Base-by-base conservation (phyloP, 2,888 invertebrate species). In the Thecocarcelia acutangulata region DNA sequence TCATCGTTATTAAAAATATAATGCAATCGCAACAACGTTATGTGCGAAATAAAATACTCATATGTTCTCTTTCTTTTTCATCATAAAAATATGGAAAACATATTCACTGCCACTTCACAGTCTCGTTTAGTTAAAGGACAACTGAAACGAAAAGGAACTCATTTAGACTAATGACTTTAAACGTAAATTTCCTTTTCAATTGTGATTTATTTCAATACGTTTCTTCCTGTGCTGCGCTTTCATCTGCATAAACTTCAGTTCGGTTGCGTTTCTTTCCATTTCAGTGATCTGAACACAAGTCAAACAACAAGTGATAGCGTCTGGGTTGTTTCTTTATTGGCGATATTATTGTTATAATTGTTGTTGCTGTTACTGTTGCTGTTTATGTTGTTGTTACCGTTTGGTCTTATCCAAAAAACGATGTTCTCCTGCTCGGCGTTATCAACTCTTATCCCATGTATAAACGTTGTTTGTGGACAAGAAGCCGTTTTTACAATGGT, bases 401-500 rank as follows among this genome's bases (percentile, higher is more conserved):
- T 56, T 76, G 46, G 5, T 33, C 69, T 82, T 82, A 78, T 70
- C 77, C 81, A 63, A 48, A 66, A 54, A 42, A 50, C 58, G 64
- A 77, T 70, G 69, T 70, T 73, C 59, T 74, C 69, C 54, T 58
- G 44, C 52, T 75, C 28, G 50, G 80, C 56, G 69, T 80, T 75
- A 74, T 70, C 80, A 75, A 52, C 46, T 82, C 70, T 82, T 82
- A 82, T 82, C 82, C 82, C 74, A 40, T 54, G 74, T 70, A 77
- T 78, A 82, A 82, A 82, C 78, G 80, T 80, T 76, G 80, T 80
- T 83, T 80, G 75, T 72, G 70, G 83, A 78, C 81, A 79, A 84
- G 81, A 83, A 83, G 83, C 83, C 74, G 79, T 80, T 81, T 84
- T 84, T 83, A 84, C 84, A 83, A 84, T 72, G 64, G 82, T 74